Evolutionary conservation across 2,797 vertebrate genomes (phyloP), one percentile per base, ranked within the genome.

Genomic region (Rhinoraja longicauda): DNA sequence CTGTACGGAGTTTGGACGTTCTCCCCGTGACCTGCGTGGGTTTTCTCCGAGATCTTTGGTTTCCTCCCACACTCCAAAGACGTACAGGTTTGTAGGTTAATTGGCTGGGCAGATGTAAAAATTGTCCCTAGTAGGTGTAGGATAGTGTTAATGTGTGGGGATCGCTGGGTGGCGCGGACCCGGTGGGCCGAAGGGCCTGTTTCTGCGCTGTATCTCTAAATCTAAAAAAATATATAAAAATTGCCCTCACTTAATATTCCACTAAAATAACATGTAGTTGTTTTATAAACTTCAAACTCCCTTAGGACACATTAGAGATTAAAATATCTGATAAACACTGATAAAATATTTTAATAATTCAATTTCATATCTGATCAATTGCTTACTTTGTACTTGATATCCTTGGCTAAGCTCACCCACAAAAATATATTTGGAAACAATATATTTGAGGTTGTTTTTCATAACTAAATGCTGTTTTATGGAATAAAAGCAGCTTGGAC

Each of bases 401-500:
- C 29, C 8, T 64, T 67, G 19, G 15, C 17, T 36, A 67, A 36
- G 10, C 17, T 2, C 84, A 67, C 1, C 1, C 17, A 19, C 10
- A 36, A 10, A 67, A 32, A 32, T 67, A 17, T 36, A 32, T 67
- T 19, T 67, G n/a, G 59, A 64, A 67, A 62, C 59, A 39, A 78
- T 36, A 88, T 62, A 67, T 64, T 64, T 67, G 84, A 19, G 19
- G 59, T 9, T 15, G n/a, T 10, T 32, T 36, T 67, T 62, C n/a
- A 19, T 32, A 88, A 67, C n/a, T 10, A 67, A 21, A 32, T 67
- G 17, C 32, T 59, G 59, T 13, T 62, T 64, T 7, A 32, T 67
- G 21, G 17, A n/a, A 67, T 19, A 88, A 88, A 88, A 67, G 5
- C 32, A 67, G 21, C n/a, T 36, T 88, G 6, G 6, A 94, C 95